phyloP scores from a whole-genome alignment of 2,797 vertebrate genomes.

The Esox masquinongy region DNA sequence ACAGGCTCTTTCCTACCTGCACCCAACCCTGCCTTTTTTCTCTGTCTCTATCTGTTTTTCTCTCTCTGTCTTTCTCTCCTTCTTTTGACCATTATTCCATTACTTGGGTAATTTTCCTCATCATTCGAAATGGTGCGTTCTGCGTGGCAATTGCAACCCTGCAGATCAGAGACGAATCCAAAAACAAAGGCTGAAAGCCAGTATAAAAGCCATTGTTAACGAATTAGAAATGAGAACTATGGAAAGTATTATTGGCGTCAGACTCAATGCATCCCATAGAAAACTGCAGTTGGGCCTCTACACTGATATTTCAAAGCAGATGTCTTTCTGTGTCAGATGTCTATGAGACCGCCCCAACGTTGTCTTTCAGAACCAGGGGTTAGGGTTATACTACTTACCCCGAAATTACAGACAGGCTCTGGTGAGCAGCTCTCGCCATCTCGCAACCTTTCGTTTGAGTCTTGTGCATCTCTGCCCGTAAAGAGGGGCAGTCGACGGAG shows the following conservation, averaged over 20 bases:
- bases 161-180: neutral
- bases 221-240: too few species aligned
- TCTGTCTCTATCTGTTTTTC: neutral
- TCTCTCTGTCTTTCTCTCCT: neutral
- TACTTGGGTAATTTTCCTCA: neutral
- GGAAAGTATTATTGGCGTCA: too few species aligned
- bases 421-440: conserved; percentile 91
- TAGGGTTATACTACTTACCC: too few species aligned
- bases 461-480: conserved; percentile 90
- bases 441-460: conserved; percentile 93
- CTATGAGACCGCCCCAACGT: neutral
- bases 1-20: conserved; percentile 6
- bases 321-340: neutral
- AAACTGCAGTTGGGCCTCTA: too few species aligned
- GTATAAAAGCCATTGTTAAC: too few species aligned
- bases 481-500: conserved; percentile 86
- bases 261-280: too few species aligned
- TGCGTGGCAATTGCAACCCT: neutral
- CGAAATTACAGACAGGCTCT: conserved; percentile 93
- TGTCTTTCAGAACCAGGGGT: conserved; percentile 44
- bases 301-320: neutral
- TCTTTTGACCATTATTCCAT: neutral
- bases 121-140: neutral
- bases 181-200: neutral
- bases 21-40: neutral